Conservation (phyloP, 1,140 invertebrate genomes). For the Triops longicaudatus region DNA sequence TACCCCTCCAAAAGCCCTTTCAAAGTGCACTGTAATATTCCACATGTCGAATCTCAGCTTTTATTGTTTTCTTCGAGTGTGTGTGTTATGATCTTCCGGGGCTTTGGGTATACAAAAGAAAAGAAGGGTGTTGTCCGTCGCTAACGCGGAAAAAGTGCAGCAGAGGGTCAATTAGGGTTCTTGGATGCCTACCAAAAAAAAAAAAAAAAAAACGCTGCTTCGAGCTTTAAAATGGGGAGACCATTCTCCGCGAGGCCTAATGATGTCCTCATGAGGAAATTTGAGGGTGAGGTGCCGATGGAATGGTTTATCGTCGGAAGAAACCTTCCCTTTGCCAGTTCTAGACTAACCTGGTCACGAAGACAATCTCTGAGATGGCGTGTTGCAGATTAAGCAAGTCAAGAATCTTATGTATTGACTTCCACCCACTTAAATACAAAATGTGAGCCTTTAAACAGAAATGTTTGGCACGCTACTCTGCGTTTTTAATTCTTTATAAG, state of each 20-base stretch:
- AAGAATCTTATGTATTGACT: no score
- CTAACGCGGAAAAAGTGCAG: slow-evolving; percentile 8
- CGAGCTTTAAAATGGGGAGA: not conserved
- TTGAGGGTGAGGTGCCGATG: not conserved
- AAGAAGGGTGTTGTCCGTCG: not conserved
- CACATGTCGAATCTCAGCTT: not conserved
- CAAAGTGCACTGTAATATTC: not conserved
- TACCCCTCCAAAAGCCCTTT: not conserved
- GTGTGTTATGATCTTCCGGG: no score
- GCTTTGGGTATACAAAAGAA: not conserved
- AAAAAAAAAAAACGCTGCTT: not conserved
- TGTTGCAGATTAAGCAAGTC: no score
- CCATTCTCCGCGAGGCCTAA: not conserved
- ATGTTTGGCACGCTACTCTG: no score
- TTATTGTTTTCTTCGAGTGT: no score
- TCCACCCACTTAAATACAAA: no score
- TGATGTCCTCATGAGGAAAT: slow-evolving; percentile 14
- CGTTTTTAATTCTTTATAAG: no score
- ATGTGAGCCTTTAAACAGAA: no score
- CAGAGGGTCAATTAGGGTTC: not conserved
- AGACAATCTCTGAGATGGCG: no score
- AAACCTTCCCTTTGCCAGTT: no score
- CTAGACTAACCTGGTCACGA: no score
- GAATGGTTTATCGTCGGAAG: not conserved
- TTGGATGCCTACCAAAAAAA: not conserved